Base-by-base conservation (phyloP, 2,888 invertebrate genomes). In the Salticus scenicus region DNA sequence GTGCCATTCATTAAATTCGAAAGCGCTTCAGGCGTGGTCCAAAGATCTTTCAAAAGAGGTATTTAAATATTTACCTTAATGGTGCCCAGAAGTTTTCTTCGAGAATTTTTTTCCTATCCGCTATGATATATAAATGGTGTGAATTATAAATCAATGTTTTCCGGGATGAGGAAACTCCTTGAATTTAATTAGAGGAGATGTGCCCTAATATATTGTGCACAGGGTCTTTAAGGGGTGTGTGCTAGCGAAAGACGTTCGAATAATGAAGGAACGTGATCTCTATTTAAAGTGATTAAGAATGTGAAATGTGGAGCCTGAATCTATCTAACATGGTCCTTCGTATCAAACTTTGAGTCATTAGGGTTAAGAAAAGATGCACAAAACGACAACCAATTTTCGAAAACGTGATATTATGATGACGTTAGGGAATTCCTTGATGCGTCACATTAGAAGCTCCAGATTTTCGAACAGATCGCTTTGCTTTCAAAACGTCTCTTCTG, bases 61-160 rank as follows among this genome's bases (percentile, higher is more conserved):
- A 77, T 72, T 84, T 84, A 84, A 84, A 84, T 84, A 84, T 84
- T 84, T 84, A 84, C 73, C 27, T 73, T 84, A 84, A 84, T 84
- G 83, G 77, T 27, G 41, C 77, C 42, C 80, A 30, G 71, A 76
- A 76, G 77, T 77, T 84, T 84, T 77, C 83, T 77, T 77, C 73
- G 73, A 66, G 74, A 66, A 30, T 57, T 72, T 84, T 84, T 84
- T 84, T 78, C 82, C 74, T 71, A 64, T 57, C 80, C 63, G 33
- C 33, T 69, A 63, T 30, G 75, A 75, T 81, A 74, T 81, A 81
- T 81, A 81, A 81, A 81, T 81, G 74, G 81, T 74, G 27, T 84
- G 83, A 84, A 67, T 84, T 84, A 84, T 84, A 77, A 51, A 72
- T 69, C 76, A 31, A 24, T 75, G 70, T 75, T 82, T 82, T 42